A percentile compares a stretch with the other conserved stretches of the same genome.
phyloP scores from a whole-genome alignment of 2,113 vertebrate genomes.

The Cheirogaleus medius region DNA sequence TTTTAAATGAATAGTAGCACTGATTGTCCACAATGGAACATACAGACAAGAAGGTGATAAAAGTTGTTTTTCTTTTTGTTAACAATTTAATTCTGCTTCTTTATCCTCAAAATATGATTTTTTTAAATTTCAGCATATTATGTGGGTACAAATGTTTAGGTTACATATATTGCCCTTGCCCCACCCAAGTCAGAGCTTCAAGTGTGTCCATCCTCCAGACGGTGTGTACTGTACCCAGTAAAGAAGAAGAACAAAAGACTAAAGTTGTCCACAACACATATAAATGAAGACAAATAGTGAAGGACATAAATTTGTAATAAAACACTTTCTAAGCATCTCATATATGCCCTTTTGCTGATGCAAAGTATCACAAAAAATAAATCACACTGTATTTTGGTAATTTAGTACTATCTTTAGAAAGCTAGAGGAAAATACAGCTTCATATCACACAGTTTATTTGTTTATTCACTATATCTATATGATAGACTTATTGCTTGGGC shows the following conservation, averaged over 20 bases:
- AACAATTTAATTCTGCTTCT: no score
- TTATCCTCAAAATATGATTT: no score
- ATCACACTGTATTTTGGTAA: constrained; percentile 23
- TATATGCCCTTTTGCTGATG: constrained; percentile 41
- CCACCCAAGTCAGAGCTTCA: no score
- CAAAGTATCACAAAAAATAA: constrained; percentile 45
- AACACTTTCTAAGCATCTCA: constrained; percentile 55
- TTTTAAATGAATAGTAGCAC: constrained; percentile 49
- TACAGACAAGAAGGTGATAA: neutral
- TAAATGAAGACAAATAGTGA: constrained; percentile 63
- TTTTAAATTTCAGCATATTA: no score
- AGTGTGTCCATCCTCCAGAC: no score
- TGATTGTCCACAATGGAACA: neutral
- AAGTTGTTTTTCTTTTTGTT: constrained; percentile 61
- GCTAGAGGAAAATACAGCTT: constrained; percentile 15
- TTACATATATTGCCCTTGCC: no score
- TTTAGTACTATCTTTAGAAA: constrained; percentile 39
- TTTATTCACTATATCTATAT: constrained; percentile 45
- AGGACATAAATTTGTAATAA: constrained; percentile 45
- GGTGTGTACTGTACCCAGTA: no score
- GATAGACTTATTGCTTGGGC: constrained; percentile 21
- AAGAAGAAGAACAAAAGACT: constrained; percentile 64
- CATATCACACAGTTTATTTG: constrained; percentile 29
- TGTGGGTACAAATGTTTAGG: no score
- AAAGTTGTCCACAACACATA: constrained; percentile 31